Base-by-base conservation (phyloP, 2,888 invertebrate genomes). In the Tortrix viridana region DNA sequence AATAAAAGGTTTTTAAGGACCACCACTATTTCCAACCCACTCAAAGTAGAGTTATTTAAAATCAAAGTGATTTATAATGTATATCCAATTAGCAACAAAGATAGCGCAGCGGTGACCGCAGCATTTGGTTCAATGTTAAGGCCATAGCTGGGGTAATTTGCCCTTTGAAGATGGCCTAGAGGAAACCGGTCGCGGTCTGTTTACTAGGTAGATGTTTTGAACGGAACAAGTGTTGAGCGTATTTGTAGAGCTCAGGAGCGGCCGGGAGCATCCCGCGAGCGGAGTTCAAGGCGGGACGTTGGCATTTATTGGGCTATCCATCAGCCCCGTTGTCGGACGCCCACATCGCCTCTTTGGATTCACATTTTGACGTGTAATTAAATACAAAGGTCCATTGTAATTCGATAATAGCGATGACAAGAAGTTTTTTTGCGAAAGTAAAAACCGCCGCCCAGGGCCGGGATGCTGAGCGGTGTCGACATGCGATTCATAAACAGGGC, bases 221-320 rank as follows among this genome's bases (percentile, higher is more conserved):
- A 67, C 68, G 72, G 70, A 72, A 68, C 74, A 67, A 75, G 76
- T 72, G 68, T 68, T 70, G 75, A 74, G 72, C 69, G 67, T 74
- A 72, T 75, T 73, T 75, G 74, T 70, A 70, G 74, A 68, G 71
- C 67, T 73, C 73, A 71, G 75, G 74, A 72, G 74, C 73, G 74
- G 74, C 74, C 75, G 73, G 79, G 76, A 82, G 80, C 80, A 83
- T 80, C 85, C 79, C 78, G 83, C 83, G 77, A 78, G 78, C 75
- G 84, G 89, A 87, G 92, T 89, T 92, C 92, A 92, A 91, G 92
- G 92, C 75, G 82, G 85, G 81, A 74, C 92, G 77, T 90, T 92
- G 92, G 82, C 91, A 92, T 92, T 92, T 90, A 82, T 79, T 79
- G 77, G 76, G 71, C 77, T 82, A 89, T 90, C 84, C 88, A 87